Evolutionary conservation across 2,888 invertebrate genomes (phyloP), one percentile per base, ranked within the genome.

Genomic region (Hirtodrosophila histrioides): DNA sequence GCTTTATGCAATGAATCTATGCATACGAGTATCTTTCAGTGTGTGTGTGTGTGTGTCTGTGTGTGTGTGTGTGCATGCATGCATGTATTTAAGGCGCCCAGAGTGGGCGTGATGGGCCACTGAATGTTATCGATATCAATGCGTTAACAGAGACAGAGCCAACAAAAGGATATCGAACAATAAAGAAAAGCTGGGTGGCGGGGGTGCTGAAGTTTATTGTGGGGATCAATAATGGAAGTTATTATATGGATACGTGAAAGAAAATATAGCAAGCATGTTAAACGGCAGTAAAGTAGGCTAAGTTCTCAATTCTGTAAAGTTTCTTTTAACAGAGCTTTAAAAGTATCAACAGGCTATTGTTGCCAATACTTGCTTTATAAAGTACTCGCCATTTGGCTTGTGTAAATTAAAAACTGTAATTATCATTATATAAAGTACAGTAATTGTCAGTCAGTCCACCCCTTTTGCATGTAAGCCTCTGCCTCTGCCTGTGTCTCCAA

Each of bases 1-100:
- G 45, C 58, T 74, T 75, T 74, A 49, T 74, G 56, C 67, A 71
- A 67, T 62, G 76, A 67, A 75, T 71, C 53, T 45, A 70, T 69
- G 58, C 58, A 74, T 51, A 36, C 46, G 53, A 53, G 55, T 62
- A 61, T 68, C 50, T 55, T 37, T 57, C 40, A 23, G 17, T 27
- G 27, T 36, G 43, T 37, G 35, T 12, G 53, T 24, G 31, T 39
- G 36, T 46, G 12, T 44, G 41, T 24, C 9, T 9, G 33, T 11
- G 27, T 54, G 39, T 45, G 24, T 46, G 46, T 43, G 43, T 45
- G 40, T 9, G 29, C 9, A 12, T 6, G 17, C 17, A 51, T 61
- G 65, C 53, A 66, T 57, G 53, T 43, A 63, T 72, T 68, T 45
- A 62, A 53, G 40, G 50, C 63, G 17, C 23, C 12, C 31, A 44